Conservation (phyloP, 1,140 invertebrate genomes). For the Zaprionus ghesquierei region DNA sequence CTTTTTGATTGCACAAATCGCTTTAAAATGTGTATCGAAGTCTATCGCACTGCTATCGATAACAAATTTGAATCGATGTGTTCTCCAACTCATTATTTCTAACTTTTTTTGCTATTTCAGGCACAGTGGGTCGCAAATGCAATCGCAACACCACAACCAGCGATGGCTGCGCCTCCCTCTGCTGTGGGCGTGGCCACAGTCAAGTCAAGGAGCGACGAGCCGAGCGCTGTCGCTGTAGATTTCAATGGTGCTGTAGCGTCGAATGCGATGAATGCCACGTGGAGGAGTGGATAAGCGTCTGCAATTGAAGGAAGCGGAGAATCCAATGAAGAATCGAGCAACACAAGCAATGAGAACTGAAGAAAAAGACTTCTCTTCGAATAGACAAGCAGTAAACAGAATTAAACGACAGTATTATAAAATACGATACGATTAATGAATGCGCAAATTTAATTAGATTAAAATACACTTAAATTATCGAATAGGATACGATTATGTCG, state of each 20-base stretch:
- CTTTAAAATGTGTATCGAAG: too few relatives aligned
- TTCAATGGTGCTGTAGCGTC: slow-evolving; percentile 96
- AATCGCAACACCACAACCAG: slow-evolving; percentile 88
- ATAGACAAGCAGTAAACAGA: slow-evolving; percentile 29
- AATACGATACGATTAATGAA: slow-evolving; percentile 33
- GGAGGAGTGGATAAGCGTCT: slow-evolving; percentile 93
- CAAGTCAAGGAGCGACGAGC: slow-evolving; percentile 89
- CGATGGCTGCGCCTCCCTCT: slow-evolving; percentile 92
- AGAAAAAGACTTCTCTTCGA: slow-evolving; percentile 49
- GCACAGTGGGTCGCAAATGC: slow-evolving; percentile 91
- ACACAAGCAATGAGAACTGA: slow-evolving; percentile 5
- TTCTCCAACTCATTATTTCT: background rate
- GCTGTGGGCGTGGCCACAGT: slow-evolving; percentile 95
- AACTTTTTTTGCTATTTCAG: slow-evolving; percentile 76
- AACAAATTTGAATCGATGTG: background rate
- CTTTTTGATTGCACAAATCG: too few relatives aligned
- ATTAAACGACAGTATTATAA: slow-evolving; percentile 51
- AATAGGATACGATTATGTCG: slow-evolving; percentile 23
- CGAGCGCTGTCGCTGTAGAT: slow-evolving; percentile 93
- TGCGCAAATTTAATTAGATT: slow-evolving; percentile 35
- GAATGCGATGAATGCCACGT: slow-evolving; percentile 91
- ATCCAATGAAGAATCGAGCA: background rate
- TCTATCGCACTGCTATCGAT: background rate
- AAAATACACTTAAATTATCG: slow-evolving; percentile 26
- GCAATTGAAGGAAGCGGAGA: slow-evolving; percentile 85